Conservation (phyloP, 2,888 invertebrate genomes). For the Andrena camellia region DNA sequence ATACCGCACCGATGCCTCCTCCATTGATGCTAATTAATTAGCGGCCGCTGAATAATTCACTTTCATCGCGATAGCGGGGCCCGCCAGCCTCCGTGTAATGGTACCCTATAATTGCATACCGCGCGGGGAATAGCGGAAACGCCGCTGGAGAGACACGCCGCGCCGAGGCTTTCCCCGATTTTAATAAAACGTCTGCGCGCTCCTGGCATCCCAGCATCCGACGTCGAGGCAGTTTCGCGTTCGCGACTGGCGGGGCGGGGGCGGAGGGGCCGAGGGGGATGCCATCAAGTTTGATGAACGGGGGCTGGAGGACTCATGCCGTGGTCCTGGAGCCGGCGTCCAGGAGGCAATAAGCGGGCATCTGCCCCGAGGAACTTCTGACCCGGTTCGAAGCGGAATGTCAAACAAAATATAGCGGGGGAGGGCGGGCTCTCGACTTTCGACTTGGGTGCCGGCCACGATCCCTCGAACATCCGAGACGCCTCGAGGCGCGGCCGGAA, state of each 20-base stretch:
- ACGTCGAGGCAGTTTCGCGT: constrained; percentile 11
- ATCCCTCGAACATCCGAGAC: neutral
- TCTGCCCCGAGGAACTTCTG: constrained; percentile 36
- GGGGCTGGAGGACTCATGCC: constrained; percentile 32
- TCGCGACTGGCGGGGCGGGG: neutral
- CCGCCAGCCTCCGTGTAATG: constrained; percentile 53
- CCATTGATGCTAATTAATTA: constrained; percentile 69
- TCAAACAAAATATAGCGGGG: constrained; percentile 49
- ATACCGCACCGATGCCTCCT: constrained; percentile 40
- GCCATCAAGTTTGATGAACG: constrained; percentile 47
- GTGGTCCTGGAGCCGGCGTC: constrained; percentile 16
- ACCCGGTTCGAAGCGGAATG: constrained; percentile 18
- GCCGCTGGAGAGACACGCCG: constrained; percentile 3
- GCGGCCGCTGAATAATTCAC: constrained; percentile 67
- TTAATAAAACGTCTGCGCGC: constrained; percentile 18
- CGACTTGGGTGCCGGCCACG: neutral
- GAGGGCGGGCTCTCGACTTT: neutral
- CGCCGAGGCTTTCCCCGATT: constrained; percentile 13
- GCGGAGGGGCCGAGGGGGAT: neutral
- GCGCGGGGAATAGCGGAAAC: constrained; percentile 42
- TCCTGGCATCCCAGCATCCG: constrained; percentile 2
- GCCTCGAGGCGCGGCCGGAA: no score
- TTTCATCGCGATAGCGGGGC: constrained; percentile 66
- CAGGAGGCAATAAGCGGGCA: constrained; percentile 46
- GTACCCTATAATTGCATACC: constrained; percentile 55